Percentiles rank a stretch among this genome's conserved stretches.
Evolutionary conservation across 2,888 invertebrate species (phyloP).

Genomic region (Cerastoderma edule): DNA sequence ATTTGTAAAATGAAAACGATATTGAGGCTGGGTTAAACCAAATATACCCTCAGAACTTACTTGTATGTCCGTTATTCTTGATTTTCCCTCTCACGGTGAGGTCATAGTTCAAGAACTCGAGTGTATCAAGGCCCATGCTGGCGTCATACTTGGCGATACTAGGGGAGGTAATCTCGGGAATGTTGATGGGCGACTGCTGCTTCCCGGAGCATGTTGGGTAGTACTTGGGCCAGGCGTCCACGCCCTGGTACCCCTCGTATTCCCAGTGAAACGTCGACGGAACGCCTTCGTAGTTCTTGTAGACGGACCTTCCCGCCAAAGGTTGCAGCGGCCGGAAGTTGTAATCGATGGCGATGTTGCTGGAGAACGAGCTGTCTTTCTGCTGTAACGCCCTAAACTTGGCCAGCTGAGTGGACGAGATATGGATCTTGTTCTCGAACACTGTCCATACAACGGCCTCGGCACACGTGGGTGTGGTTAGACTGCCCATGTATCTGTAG

Average conservation of each 20-base stretch:
- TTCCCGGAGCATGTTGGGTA: constrained; percentile 42
- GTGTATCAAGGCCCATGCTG: constrained; percentile 9
- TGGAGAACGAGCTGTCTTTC: neutral
- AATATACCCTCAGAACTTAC: too few relatives aligned
- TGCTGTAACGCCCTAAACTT: constrained; percentile 27
- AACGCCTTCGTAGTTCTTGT: constrained; percentile 40
- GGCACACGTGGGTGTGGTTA: constrained; percentile 70
- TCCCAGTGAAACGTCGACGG: constrained; percentile 42
- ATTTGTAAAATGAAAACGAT: too few relatives aligned
- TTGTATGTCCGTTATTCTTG: constrained; percentile 61
- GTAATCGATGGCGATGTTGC: neutral
- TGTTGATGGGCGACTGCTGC: constrained; percentile 60
- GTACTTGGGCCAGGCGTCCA: constrained; percentile 41
- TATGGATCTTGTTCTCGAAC: constrained; percentile 49
- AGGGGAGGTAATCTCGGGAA: constrained; percentile 20
- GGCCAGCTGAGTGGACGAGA: constrained; percentile 44
- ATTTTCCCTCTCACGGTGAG: constrained; percentile 35
- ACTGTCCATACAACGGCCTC: constrained; percentile 72
- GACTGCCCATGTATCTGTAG: constrained; percentile 67
- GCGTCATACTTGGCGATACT: constrained; percentile 27
- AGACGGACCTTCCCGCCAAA: constrained; percentile 27
- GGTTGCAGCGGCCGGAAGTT: constrained; percentile 46
- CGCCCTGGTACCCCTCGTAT: constrained; percentile 37
- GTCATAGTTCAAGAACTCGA: constrained; percentile 47
- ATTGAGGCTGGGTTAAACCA: too few relatives aligned